A percentile compares a stretch with the other conserved stretches of the same genome.
Conservation (phyloP, 1,140 invertebrate species). For the Stenopsyche tienmushanensis region DNA sequence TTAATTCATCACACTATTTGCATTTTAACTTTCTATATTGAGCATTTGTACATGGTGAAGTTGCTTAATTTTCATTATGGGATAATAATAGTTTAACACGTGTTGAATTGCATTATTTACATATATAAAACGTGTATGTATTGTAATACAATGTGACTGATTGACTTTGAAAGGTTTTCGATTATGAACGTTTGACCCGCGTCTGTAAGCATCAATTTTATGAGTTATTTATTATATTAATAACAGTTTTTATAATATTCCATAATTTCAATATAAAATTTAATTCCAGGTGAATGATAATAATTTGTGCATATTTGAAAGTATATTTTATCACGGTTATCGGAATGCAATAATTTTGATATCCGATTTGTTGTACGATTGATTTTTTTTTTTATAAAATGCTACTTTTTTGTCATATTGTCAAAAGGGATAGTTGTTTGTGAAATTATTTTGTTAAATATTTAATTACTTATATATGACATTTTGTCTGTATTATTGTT, state of each 20-base stretch:
- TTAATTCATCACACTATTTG: neutral
- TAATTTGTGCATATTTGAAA: too few relatives aligned
- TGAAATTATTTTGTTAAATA: neutral
- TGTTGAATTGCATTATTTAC: constrained; percentile 17
- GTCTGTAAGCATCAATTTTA: too few relatives aligned
- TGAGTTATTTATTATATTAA: neutral
- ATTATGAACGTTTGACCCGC: too few relatives aligned
- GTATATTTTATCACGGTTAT: too few relatives aligned
- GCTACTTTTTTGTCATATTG: neutral
- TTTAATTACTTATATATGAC: neutral
- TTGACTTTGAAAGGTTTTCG: too few relatives aligned
- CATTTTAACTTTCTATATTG: neutral
- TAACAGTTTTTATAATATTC: neutral
- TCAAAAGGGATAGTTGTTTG: neutral
- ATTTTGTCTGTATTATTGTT: neutral
- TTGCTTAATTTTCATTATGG: constrained; percentile 13
- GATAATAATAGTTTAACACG: constrained; percentile 20
- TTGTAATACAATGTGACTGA: too few relatives aligned
- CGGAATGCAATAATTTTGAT: too few relatives aligned
- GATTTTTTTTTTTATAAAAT: too few relatives aligned
- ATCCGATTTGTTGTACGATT: too few relatives aligned
- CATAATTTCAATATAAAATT: too few relatives aligned
- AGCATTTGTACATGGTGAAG: too few relatives aligned
- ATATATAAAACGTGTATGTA: constrained; percentile 16
- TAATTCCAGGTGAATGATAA: too few relatives aligned